Evolutionary conservation across 2,797 vertebrate species (phyloP).

Genomic region (Hyperoplus lanceolatus): DNA sequence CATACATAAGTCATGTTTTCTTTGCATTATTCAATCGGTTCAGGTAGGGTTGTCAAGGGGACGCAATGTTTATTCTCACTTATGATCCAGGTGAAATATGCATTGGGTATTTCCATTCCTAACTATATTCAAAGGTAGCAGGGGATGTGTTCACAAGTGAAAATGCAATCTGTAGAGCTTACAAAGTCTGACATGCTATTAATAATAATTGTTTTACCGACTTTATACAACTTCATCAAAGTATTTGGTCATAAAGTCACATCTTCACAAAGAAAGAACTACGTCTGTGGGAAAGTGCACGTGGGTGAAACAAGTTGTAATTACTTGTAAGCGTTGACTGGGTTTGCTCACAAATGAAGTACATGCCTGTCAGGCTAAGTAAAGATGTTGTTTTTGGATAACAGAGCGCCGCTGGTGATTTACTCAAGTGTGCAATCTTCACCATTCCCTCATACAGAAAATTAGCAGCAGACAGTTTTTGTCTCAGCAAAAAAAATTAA

Average conservation of each 20-base stretch:
- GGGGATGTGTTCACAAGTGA: not conserved
- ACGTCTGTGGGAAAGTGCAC: not conserved
- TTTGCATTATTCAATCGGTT: constrained; percentile 74
- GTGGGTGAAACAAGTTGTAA: not conserved
- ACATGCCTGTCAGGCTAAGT: not conserved
- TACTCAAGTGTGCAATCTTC: not conserved
- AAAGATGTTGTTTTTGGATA: not conserved
- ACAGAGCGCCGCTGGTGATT: not conserved
- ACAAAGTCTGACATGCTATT: constrained; percentile 9
- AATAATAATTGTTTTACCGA: constrained; percentile 23
- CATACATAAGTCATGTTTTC: constrained; percentile 72
- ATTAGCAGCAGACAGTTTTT: not conserved
- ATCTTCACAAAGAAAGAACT: not conserved
- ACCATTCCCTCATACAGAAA: not conserved
- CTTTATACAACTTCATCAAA: constrained; percentile 5
- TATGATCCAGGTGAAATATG: constrained; percentile 26
- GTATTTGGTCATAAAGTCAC: constrained; percentile 17
- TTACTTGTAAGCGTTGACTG: not conserved
- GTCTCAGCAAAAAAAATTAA: not conserved
- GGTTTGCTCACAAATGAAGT: constrained; percentile 9
- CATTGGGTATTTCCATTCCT: not conserved
- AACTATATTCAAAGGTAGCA: too few relatives aligned
- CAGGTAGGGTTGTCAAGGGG: constrained; percentile 40
- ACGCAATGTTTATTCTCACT: constrained; percentile 28
- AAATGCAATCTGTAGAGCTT: not conserved